These are phyloP conservation scores for Halcyon senegalensis DNA, from an alignment of 2,113 vertebrate genomes.

Conservation along the genomic window DNA sequence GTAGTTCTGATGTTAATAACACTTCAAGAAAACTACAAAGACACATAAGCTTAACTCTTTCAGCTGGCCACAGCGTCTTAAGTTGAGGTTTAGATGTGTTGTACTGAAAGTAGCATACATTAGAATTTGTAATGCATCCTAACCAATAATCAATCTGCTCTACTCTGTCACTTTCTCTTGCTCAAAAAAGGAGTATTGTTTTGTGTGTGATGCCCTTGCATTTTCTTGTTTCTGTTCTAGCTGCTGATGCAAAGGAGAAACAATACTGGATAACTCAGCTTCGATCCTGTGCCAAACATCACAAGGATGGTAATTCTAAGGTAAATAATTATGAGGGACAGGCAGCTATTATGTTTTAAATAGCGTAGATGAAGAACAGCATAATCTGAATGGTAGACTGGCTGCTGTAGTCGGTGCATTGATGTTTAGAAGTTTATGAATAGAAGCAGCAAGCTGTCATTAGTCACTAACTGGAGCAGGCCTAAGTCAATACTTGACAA, in stretches of 20 bases:
- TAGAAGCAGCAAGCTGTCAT: neutral
- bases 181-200: neutral
- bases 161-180: neutral
- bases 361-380: neutral
- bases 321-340: constrained; percentile 70
- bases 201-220: neutral
- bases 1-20: neutral
- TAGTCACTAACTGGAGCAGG: neutral
- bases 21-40: neutral
- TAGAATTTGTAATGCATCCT: neutral
- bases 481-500: neutral
- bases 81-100: neutral
- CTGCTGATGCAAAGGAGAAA: constrained; percentile 90
- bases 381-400: neutral
- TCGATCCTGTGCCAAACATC: constrained; percentile 90
- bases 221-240: constrained; percentile 76
- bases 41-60: neutral
- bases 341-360: neutral
- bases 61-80: neutral
- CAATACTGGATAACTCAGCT: constrained; percentile 96
- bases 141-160: neutral
- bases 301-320: constrained; percentile 90
- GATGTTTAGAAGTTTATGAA: neutral
- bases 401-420: neutral
- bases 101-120: neutral